Conservation (phyloP, 2,113 vertebrate species). For the Anhinga rufa region DNA sequence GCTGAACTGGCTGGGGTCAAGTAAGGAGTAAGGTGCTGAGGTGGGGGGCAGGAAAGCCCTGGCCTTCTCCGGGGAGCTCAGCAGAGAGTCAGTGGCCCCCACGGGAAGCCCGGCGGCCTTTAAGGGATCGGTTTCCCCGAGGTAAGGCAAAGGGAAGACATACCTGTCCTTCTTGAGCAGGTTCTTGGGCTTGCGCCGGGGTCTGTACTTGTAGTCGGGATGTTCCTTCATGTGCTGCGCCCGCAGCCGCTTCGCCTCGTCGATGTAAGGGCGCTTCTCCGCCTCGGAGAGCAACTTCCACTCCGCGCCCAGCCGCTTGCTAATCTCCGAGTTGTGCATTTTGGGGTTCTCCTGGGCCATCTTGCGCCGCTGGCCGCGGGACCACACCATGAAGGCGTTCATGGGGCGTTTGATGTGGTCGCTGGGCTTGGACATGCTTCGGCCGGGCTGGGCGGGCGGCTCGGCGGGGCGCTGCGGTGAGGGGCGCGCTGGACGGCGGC, state of each 20-base stretch:
- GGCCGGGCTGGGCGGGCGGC: neutral
- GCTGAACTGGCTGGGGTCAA: slow-evolving; percentile 97
- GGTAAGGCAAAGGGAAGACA: slow-evolving; percentile 98
- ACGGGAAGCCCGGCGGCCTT: slow-evolving; percentile 90
- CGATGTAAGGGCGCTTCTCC: slow-evolving; percentile 97
- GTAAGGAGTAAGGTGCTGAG: slow-evolving; percentile 93
- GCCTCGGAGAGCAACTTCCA: slow-evolving; percentile 98
- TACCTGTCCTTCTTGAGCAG: slow-evolving; percentile 99
- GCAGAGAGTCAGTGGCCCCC: slow-evolving; percentile 89
- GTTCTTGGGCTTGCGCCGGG: slow-evolving; percentile 97
- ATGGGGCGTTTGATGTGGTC: slow-evolving; percentile 99
- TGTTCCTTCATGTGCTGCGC: slow-evolving; percentile 99
- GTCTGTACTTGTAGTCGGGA: slow-evolving; percentile 99
- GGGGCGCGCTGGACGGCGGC: neutral
- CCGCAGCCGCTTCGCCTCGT: slow-evolving; percentile 95
- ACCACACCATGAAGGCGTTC: slow-evolving; percentile 99
- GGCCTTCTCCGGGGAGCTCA: slow-evolving; percentile 91
- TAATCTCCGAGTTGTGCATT: slow-evolving; percentile 99
- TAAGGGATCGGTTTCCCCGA: slow-evolving; percentile 95
- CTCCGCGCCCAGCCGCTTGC: slow-evolving; percentile 95
- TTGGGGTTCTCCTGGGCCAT: slow-evolving; percentile 99
- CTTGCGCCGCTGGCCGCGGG: slow-evolving; percentile 95
- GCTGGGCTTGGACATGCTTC: slow-evolving; percentile 94
- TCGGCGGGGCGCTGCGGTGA: neutral
- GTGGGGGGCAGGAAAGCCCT: slow-evolving; percentile 94